Base-by-base conservation (phyloP, 2,888 invertebrate genomes). In the Fissipunctia ypsillon region DNA sequence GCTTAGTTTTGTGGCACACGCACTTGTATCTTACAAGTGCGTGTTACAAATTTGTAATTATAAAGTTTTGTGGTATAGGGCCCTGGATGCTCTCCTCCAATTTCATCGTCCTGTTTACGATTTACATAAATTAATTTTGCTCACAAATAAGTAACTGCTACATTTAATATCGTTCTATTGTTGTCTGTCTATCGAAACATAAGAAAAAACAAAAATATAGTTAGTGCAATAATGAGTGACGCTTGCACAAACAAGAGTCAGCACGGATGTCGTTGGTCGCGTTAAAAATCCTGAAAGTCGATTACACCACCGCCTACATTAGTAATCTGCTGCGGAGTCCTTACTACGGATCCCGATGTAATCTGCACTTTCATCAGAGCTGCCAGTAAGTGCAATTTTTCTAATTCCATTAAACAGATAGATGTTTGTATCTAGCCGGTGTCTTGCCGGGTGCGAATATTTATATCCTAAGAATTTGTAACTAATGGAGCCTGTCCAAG, bases 401-500 rank as follows among this genome's bases (percentile, higher is more conserved):
- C 73, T 76, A 78, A 79, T 83, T 81, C 76, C 74, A 83, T 81
- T 81, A 87, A 79, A 84, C 80, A 84, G 83, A 88, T 86, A 85
- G 78, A 84, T 84, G 69, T 84, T 80, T 78, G 69, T 78, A 76
- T 85, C 78, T 80, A 69, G 69, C 60, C 65, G 25, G 67, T 71
- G 57, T 61, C 64, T 78, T 70, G 69, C 80, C 66, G 78, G 79
- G 76, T 81, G 81, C 76, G 86, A 89, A 90, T 89, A 88, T 90
- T 90, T 90, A 89, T 91, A 92, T 89, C 85, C 90, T 89, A 78
- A 88, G 90, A 92, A 92, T 93, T 91, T 90, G 87, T 92, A 93
- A 94, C 88, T 93, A 94, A 95, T 94, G 94, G 90, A 91, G 90
- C 79, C 89, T 93, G 93, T 94, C 94, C 90, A 82, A 88, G 86